These are phyloP conservation scores for Prinia subflava DNA, from an alignment of 2,113 vertebrate genomes.

Conservation along the genomic window DNA sequence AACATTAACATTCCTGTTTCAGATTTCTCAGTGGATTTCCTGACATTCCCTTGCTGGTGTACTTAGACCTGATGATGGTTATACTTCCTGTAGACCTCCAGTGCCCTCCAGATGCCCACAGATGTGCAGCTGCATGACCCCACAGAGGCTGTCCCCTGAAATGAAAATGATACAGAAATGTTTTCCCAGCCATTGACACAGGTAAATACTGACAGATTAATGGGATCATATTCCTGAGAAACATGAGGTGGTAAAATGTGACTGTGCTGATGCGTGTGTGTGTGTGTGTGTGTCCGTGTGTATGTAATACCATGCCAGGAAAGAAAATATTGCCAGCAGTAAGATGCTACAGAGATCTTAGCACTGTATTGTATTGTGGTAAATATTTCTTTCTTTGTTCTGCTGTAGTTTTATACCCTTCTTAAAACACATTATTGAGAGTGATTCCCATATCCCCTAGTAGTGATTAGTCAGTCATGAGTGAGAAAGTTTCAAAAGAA, in stretches of 20 bases:
- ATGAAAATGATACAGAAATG: neutral
- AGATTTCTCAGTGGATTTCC: neutral
- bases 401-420: neutral
- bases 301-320: neutral
- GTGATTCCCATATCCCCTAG: slow-evolving; percentile 17
- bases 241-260: neutral
- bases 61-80: neutral
- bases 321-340: slow-evolving; percentile 12
- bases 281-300: neutral
- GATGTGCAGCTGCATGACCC: no score
- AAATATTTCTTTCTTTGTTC: slow-evolving; percentile 51
- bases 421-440: slow-evolving; percentile 43
- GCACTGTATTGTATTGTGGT: neutral
- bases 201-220: neutral
- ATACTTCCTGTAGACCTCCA: neutral
- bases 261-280: neutral
- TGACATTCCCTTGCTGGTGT: rapidly evolving
- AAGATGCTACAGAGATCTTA: slow-evolving; percentile 6
- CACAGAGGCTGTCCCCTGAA: neutral
- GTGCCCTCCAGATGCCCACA: neutral
- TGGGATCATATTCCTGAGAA: neutral
- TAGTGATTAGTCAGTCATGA: slow-evolving; percentile 50
- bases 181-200: neutral
- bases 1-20: neutral
- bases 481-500: slow-evolving; percentile 38